Percentiles rank a stretch among this genome's conserved stretches.
Evolutionary conservation across 2,797 vertebrate genomes (phyloP).

Genomic region (Pseudochromis fuscus): DNA sequence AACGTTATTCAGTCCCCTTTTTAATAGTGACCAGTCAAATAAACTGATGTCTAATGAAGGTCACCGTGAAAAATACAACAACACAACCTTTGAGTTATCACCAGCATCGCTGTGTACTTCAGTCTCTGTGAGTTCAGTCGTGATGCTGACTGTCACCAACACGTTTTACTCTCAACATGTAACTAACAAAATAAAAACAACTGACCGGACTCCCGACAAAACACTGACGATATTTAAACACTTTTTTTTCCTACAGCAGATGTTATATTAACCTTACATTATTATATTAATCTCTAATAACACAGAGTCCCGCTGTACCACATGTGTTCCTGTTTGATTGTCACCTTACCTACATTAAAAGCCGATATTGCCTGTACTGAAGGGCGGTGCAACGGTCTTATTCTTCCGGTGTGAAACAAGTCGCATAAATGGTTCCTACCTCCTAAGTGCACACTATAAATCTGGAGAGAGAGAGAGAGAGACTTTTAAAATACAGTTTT

Average conservation of each 20-base stretch:
- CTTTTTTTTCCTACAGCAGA: neutral
- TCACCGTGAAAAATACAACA: too few species aligned
- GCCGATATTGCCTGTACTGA: conserved; percentile 39
- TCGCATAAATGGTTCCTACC: conserved; percentile 35
- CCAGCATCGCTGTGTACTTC: too few species aligned
- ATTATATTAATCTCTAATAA: too few species aligned
- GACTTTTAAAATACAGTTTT: neutral
- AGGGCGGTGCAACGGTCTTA: conserved; percentile 56
- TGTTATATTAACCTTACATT: accelerated
- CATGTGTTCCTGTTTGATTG: neutral
- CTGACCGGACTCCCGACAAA: neutral
- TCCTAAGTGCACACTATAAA: neutral
- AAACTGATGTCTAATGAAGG: too few species aligned
- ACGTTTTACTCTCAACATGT: too few species aligned
- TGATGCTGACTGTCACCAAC: neutral
- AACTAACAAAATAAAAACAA: neutral
- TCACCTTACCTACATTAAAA: conserved; percentile 57
- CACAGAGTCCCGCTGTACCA: accelerated
- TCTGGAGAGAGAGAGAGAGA: neutral
- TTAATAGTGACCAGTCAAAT: too few species aligned
- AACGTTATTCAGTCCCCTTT: too few species aligned
- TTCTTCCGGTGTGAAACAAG: conserved; percentile 59
- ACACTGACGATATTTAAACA: accelerated
- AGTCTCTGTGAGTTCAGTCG: too few species aligned
- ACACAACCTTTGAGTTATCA: too few species aligned